Evolutionary conservation across 2,888 invertebrate species (phyloP).

Genomic region (Drosophila formosana): DNA sequence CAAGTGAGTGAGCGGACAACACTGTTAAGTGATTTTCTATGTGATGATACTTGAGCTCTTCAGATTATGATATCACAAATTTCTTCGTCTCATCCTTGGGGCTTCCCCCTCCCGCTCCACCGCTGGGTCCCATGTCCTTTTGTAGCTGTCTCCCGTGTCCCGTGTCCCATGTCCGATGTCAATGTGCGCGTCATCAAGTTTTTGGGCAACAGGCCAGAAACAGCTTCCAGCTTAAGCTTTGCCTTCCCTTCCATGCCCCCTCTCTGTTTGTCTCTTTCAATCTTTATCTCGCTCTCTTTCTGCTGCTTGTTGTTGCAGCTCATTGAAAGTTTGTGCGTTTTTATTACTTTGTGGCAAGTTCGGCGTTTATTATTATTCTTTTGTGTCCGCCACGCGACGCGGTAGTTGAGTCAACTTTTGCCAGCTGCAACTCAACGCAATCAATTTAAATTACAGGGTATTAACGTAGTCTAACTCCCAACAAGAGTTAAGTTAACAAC

Average conservation of each 20-base stretch:
- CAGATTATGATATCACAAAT: constrained; percentile 78
- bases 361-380: constrained; percentile 52
- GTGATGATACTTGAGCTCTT: constrained; percentile 80
- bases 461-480: constrained; percentile 5
- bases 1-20: constrained; percentile 45
- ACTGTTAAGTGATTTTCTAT: constrained; percentile 81
- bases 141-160: constrained; percentile 4
- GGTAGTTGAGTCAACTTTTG: constrained; percentile 16
- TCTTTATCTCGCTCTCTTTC: neutral
- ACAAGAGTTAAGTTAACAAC: neutral
- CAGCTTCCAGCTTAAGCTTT: constrained; percentile 40
- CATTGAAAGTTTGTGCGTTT: constrained; percentile 79
- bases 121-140: constrained; percentile 27
- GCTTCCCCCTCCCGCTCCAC: neutral
- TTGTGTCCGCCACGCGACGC: constrained; percentile 16
- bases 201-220: constrained; percentile 73
- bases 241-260: neutral
- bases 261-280: neutral
- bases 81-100: constrained; percentile 21
- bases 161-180: constrained; percentile 48
- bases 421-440: constrained; percentile 30
- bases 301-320: constrained; percentile 57
- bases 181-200: constrained; percentile 70
- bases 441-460: constrained; percentile 50
- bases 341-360: constrained; percentile 74